phyloP scores from a whole-genome alignment of 1,140 invertebrate genomes.

The Ceratina australensis region DNA sequence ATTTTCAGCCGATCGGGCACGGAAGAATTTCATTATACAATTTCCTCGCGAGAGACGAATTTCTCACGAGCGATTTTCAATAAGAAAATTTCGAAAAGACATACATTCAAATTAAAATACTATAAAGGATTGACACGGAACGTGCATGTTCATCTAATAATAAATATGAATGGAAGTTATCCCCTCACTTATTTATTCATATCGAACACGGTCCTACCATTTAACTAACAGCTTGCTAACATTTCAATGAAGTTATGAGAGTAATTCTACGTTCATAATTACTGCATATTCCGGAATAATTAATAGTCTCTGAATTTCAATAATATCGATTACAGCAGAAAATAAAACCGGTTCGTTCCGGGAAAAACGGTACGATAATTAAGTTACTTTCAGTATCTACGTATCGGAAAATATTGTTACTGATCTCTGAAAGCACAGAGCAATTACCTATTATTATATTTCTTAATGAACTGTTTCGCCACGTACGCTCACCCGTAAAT shows the following conservation, averaged over 20 bases:
- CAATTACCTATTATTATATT: too few species aligned
- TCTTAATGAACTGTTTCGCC: too few species aligned
- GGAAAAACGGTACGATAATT: background rate
- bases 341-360: background rate
- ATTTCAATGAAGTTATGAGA: background rate
- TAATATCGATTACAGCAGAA: background rate
- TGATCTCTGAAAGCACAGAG: background rate
- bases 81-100: too few species aligned
- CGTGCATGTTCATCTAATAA: too few species aligned
- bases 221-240: background rate
- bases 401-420: background rate
- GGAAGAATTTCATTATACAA: background rate
- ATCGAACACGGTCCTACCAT: too few species aligned
- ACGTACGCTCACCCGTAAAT: too few species aligned
- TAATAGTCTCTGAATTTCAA: constrained; percentile 16
- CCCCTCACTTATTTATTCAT: too few species aligned
- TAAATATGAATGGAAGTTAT: too few species aligned
- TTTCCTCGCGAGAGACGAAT: too few species aligned
- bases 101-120: too few species aligned
- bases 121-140: too few species aligned
- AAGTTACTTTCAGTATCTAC: background rate
- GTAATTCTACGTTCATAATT: background rate
- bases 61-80: too few species aligned
- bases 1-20: background rate
- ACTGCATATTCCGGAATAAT: background rate